Evolutionary conservation across 2,888 invertebrate species (phyloP).

Genomic region (Drosophila austrosaltans): DNA sequence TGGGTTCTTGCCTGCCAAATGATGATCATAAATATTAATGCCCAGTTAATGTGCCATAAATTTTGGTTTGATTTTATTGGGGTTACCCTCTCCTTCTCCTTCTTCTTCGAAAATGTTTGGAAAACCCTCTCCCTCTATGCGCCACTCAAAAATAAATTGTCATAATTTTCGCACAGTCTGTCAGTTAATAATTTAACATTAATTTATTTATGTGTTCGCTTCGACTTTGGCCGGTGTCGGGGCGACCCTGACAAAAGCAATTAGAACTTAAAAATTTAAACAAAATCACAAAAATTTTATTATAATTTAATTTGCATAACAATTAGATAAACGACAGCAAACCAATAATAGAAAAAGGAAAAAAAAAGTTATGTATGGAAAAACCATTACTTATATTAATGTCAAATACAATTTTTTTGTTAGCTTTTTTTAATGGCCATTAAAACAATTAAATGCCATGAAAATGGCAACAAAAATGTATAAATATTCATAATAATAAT

Average conservation of each 20-base stretch:
- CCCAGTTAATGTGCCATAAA: slow-evolving; percentile 15
- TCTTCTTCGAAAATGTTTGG: not conserved
- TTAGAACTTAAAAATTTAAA: slow-evolving; percentile 48
- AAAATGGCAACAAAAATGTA: slow-evolving; percentile 51
- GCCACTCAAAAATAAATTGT: slow-evolving; percentile 43
- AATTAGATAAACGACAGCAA: slow-evolving; percentile 36
- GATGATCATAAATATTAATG: slow-evolving; percentile 13
- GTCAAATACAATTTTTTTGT: slow-evolving; percentile 50
- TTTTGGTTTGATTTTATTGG: slow-evolving; percentile 11
- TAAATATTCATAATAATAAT: slow-evolving; percentile 50
- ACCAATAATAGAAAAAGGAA: slow-evolving; percentile 53
- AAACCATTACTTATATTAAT: slow-evolving; percentile 68
- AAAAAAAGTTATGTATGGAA: slow-evolving; percentile 44
- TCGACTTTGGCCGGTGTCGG: not conserved
- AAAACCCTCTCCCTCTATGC: not conserved
- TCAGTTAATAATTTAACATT: slow-evolving; percentile 72
- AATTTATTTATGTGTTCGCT: slow-evolving; percentile 57
- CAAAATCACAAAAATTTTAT: slow-evolving; percentile 35
- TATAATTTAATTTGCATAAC: slow-evolving; percentile 56
- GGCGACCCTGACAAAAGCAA: slow-evolving; percentile 50
- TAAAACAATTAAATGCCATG: slow-evolving; percentile 73
- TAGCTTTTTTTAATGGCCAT: slow-evolving; percentile 60
- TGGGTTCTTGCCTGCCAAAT: not conserved
- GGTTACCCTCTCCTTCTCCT: not conserved
- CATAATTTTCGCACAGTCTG: slow-evolving; percentile 57